Percentiles rank a stretch among this genome's conserved stretches.
Conservation (phyloP, 1,140 invertebrate species). For the Anastrepha ludens region DNA sequence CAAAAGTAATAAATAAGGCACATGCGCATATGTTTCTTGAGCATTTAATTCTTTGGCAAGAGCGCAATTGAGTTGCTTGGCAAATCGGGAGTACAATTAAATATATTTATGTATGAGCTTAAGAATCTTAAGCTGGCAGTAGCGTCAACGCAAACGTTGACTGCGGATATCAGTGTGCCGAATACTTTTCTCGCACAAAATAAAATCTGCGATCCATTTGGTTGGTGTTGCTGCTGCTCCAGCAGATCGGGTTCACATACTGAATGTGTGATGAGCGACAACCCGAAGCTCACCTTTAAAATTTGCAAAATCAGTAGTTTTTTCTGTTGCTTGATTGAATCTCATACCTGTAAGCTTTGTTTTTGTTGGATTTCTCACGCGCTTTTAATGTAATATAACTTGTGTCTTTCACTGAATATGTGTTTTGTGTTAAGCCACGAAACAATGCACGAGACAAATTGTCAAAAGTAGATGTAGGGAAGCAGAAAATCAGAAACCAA, state of each 20-base stretch:
- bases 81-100: too few relatives aligned
- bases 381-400: background rate
- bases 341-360: background rate
- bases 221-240: background rate
- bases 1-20: background rate
- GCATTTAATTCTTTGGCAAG: background rate
- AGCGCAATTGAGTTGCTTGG: background rate
- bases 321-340: background rate
- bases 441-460: background rate
- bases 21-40: background rate
- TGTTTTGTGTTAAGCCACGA: background rate
- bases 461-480: background rate
- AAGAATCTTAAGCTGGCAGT: too few relatives aligned
- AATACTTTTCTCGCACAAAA: background rate
- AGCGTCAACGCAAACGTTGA: too few relatives aligned
- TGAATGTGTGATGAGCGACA: slow-evolving; percentile 25
- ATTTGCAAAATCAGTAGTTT: slow-evolving; percentile 2
- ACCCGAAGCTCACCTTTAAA: slow-evolving; percentile 25
- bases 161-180: background rate
- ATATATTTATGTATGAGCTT: too few relatives aligned
- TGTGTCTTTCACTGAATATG: background rate
- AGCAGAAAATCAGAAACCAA: background rate
- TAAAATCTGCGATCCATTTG: slow-evolving; percentile 6
- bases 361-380: background rate
- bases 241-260: slow-evolving; percentile 47